Evolutionary conservation across 2,113 vertebrate genomes (phyloP).

Genomic region (Synchiropus splendidus): DNA sequence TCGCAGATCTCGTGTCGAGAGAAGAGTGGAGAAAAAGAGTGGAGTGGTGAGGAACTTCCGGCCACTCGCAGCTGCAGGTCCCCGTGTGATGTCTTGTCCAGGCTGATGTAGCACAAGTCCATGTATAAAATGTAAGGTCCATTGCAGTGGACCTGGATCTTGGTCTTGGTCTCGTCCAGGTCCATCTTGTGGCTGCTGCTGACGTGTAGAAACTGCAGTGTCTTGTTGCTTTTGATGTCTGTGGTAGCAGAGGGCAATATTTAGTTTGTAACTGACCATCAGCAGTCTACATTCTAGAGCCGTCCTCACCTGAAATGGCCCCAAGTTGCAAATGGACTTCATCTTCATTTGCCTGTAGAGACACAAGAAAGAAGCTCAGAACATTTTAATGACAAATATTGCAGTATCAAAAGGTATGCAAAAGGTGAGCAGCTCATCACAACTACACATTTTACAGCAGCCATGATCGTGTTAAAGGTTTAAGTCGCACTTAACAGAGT

Average conservation of each 20-base stretch:
- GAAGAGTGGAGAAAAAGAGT: neutral
- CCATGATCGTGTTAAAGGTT: too few relatives aligned
- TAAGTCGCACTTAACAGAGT: too few relatives aligned
- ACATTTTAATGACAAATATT: too few relatives aligned
- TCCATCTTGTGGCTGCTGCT: neutral
- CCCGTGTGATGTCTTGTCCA: accelerated
- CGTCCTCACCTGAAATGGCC: conserved; percentile 19
- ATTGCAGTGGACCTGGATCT: conserved; percentile 24
- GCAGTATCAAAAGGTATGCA: too few relatives aligned
- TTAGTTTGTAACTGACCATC: neutral
- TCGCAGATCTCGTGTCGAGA: conserved; percentile 3
- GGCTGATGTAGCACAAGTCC: conserved; percentile 15
- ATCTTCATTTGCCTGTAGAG: neutral
- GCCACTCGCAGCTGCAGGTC: conserved; percentile 13
- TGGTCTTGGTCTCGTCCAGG: accelerated
- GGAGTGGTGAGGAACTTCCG: accelerated
- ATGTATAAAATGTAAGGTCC: conserved; percentile 44
- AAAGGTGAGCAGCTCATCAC: too few relatives aligned
- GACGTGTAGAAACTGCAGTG: accelerated
- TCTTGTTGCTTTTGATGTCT: accelerated
- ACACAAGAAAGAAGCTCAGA: conserved; percentile 1
- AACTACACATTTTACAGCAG: too few relatives aligned
- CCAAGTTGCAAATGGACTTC: conserved; percentile 24
- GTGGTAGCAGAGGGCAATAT: neutral
- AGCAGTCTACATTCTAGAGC: neutral